These are phyloP conservation scores for Planiliza haematocheilus DNA, from an alignment of 2,113 vertebrate genomes.

Conservation along the genomic window DNA sequence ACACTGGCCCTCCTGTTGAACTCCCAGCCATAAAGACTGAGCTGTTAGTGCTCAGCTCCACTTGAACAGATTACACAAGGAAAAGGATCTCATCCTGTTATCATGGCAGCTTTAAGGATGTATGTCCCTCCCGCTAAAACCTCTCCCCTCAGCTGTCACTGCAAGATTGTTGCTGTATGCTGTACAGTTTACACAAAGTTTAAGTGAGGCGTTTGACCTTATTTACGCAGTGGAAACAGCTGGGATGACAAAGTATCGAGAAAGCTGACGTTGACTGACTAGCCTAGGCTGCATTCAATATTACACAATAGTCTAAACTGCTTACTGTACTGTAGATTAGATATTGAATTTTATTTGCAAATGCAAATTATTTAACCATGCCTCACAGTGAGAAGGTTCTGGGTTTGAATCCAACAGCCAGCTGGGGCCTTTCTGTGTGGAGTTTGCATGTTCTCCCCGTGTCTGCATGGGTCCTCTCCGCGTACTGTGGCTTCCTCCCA, in stretches of 20 bases:
- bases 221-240: slow-evolving; percentile 26
- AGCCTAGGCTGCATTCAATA: background rate
- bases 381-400: too few relatives aligned
- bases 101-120: slow-evolving; percentile 48
- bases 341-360: background rate
- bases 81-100: slow-evolving; percentile 47
- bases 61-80: slow-evolving; percentile 27
- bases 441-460: too few relatives aligned
- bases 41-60: slow-evolving; percentile 1
- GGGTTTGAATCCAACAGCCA: too few relatives aligned
- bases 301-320: too few relatives aligned
- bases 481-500: too few relatives aligned
- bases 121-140: slow-evolving; percentile 28
- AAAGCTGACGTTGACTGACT: slow-evolving; percentile 17
- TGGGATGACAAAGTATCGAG: background rate
- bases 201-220: slow-evolving; percentile 30
- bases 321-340: background rate
- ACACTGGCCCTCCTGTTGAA: slow-evolving; percentile 9
- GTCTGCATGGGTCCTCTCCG: too few relatives aligned
- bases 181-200: slow-evolving; percentile 34
- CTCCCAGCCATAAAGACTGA: background rate
- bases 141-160: slow-evolving; percentile 41
- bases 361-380: too few relatives aligned
- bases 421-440: too few relatives aligned
- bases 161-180: slow-evolving; percentile 12